A percentile compares a stretch with the other conserved stretches of the same genome.
phyloP scores from a whole-genome alignment of 2,113 vertebrate genomes.

The Cyrtonyx montezumae region DNA sequence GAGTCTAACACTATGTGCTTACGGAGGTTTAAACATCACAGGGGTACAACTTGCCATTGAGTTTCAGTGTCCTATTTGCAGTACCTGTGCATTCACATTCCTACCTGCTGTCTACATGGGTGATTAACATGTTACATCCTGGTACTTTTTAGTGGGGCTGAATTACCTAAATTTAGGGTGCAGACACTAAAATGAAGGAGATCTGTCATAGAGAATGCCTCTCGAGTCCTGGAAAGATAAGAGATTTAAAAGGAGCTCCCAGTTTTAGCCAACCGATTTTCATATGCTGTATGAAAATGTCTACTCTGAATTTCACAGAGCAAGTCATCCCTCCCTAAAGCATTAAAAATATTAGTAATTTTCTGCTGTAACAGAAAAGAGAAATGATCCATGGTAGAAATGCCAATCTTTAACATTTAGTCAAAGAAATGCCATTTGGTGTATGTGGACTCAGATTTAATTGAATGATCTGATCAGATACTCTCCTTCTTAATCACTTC shows the following conservation, averaged over 20 bases:
- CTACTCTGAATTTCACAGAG: background rate
- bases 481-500: background rate
- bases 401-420: background rate
- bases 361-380: background rate
- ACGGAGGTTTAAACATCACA: background rate
- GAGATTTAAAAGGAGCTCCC: background rate
- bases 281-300: background rate
- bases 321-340: accelerated
- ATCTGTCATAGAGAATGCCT: background rate
- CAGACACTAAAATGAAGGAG: background rate
- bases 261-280: background rate
- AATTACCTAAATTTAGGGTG: background rate
- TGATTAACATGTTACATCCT: background rate
- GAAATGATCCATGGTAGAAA: background rate
- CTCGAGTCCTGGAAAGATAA: background rate
- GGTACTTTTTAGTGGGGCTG: background rate
- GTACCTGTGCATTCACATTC: accelerated
- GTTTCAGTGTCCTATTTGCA: background rate
- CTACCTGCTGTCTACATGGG: background rate
- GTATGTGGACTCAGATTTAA: background rate
- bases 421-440: background rate
- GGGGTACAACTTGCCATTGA: accelerated
- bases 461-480: background rate
- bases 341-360: background rate
- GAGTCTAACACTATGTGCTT: background rate